Conservation (phyloP, 2,797 vertebrate species). For the Tiaroga cobitis region DNA sequence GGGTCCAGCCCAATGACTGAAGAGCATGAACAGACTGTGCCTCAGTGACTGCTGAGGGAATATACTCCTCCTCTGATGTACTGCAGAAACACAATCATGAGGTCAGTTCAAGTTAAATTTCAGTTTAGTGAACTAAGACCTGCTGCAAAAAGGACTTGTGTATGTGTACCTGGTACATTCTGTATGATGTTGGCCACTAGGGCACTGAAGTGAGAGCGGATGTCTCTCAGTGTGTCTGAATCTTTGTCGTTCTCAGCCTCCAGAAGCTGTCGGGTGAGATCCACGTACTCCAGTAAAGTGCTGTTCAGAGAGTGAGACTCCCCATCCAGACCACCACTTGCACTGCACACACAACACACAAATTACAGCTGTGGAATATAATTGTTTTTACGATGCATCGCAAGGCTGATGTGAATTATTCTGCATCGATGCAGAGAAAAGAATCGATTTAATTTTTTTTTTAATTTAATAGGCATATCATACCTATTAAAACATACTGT, state of each 20-base stretch:
- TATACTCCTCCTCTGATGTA: constrained; percentile 96
- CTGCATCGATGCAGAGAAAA: background rate
- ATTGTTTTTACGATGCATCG: background rate
- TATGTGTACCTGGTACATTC: constrained; percentile 91
- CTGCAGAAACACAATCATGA: constrained; percentile 70
- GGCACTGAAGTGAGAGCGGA: constrained; percentile 98
- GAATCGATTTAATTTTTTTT: too few relatives aligned
- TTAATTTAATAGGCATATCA: too few relatives aligned
- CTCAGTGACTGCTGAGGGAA: constrained; percentile 98
- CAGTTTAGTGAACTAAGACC: background rate
- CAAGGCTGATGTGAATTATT: background rate
- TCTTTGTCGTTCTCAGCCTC: constrained; percentile 99
- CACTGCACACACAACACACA: constrained; percentile 74
- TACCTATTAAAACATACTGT: background rate
- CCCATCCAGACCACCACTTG: constrained; percentile 94
- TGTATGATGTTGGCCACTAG: constrained; percentile 99
- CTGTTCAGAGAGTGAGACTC: constrained; percentile 98
- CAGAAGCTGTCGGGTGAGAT: constrained; percentile 94
- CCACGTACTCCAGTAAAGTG: constrained; percentile 94
- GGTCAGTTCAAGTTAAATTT: background rate
- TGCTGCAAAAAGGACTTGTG: background rate
- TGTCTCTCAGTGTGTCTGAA: constrained; percentile 95
- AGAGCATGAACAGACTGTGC: constrained; percentile 98
- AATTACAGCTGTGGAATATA: background rate
- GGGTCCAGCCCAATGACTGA: constrained; percentile 99